These are phyloP conservation scores for Patiria miniata DNA, from an alignment of 35 echinoderm and acorn worm genomes.

Conservation along the genomic window DNA sequence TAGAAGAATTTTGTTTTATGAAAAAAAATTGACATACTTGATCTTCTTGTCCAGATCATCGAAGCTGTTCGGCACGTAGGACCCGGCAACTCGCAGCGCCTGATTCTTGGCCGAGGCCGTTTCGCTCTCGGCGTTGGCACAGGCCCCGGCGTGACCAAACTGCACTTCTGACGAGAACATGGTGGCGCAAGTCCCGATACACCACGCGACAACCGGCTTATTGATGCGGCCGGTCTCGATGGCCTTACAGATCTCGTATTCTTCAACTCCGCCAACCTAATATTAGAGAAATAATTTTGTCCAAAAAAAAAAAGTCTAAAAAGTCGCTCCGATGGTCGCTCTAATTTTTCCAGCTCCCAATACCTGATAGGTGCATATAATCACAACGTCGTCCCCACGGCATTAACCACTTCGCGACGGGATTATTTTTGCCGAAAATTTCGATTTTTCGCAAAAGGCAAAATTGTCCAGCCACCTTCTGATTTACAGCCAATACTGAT, in stretches of 20 bases:
- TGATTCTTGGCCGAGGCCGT: slow-evolving; percentile 93
- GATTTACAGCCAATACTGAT: too few relatives aligned
- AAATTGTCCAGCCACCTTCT: too few relatives aligned
- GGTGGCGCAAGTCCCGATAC: slow-evolving; percentile 91
- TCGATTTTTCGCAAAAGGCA: too few relatives aligned
- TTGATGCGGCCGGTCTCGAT: slow-evolving; percentile 77
- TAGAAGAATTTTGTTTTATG: too few relatives aligned
- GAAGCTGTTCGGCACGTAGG: slow-evolving; percentile 93
- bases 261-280: slow-evolving; percentile 92
- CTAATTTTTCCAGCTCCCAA: not conserved
- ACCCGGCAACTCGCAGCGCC: slow-evolving; percentile 81
- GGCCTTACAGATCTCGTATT: slow-evolving; percentile 79
- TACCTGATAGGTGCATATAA: too few relatives aligned
- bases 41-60: slow-evolving; percentile 95
- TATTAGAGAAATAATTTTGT: not conserved
- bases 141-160: slow-evolving; percentile 96
- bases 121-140: slow-evolving; percentile 90
- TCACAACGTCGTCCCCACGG: too few relatives aligned
- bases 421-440: too few relatives aligned
- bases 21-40: slow-evolving; percentile 51
- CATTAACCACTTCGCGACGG: too few relatives aligned
- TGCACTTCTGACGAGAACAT: slow-evolving; percentile 98
- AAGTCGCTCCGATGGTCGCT: not conserved
- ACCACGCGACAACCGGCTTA: slow-evolving; percentile 94
- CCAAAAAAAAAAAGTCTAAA: not conserved